These are phyloP conservation scores for Irena cyanogastra DNA, from an alignment of 2,113 vertebrate genomes.

Conservation along the genomic window DNA sequence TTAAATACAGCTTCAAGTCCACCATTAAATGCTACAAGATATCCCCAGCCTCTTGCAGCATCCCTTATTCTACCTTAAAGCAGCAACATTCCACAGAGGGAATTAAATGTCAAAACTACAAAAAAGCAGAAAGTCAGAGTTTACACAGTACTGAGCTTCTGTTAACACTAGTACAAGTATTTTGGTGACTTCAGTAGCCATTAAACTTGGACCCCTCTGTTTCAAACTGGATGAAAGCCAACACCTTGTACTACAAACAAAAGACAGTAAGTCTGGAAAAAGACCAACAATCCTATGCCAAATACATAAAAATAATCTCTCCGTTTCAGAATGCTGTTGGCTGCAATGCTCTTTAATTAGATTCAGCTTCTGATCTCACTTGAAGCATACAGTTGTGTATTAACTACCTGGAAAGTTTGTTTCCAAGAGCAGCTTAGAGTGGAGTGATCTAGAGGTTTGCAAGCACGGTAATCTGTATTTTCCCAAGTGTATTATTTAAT, in stretches of 20 bases:
- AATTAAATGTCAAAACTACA: slow-evolving; percentile 13
- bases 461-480: not conserved
- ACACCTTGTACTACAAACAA: slow-evolving; percentile 28
- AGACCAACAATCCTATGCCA: not conserved
- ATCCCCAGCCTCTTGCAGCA: not conserved
- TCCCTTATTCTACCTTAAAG: not conserved
- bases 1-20: not conserved
- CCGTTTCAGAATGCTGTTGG: slow-evolving; percentile 6
- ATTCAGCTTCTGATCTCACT: slow-evolving; percentile 41
- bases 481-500: not conserved
- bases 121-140: not conserved
- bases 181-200: slow-evolving; percentile 46
- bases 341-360: slow-evolving; percentile 24
- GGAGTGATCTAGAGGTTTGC: not conserved
- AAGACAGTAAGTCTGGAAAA: not conserved
- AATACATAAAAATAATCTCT: slow-evolving; percentile 52
- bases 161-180: slow-evolving; percentile 41
- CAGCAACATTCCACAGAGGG: not conserved
- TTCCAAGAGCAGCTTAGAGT: not conserved
- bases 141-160: slow-evolving; percentile 21
- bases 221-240: slow-evolving; percentile 32
- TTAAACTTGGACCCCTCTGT: slow-evolving; percentile 42
- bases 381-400: not conserved
- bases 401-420: not conserved
- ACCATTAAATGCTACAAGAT: not conserved